phyloP scores from a whole-genome alignment of 2,113 vertebrate species.

The Ceyx melanurus region DNA sequence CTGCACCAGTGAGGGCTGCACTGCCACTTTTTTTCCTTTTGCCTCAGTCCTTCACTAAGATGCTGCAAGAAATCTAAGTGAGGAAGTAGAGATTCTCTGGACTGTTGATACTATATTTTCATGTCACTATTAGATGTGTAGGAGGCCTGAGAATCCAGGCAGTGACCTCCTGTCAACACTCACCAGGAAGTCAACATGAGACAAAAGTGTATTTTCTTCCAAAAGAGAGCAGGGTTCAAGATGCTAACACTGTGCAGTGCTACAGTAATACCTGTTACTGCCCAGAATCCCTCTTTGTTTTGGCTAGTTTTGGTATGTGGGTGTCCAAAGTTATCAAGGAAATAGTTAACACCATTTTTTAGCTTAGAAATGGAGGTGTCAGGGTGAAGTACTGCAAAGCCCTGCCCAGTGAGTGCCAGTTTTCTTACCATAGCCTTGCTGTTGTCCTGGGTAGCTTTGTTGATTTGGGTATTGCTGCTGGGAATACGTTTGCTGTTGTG shows the following conservation, averaged over 20 bases:
- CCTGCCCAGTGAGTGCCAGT: no score
- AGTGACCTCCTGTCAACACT: not conserved
- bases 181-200: not conserved
- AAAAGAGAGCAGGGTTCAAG: not conserved
- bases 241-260: not conserved
- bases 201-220: not conserved
- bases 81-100: not conserved
- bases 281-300: not conserved
- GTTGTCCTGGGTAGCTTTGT: conserved; percentile 88
- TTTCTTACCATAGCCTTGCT: conserved; percentile 85
- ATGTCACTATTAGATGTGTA: not conserved
- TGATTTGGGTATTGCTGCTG: conserved; percentile 93
- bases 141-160: not conserved
- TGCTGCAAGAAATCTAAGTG: not conserved
- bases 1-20: not conserved
- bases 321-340: not conserved
- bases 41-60: not conserved
- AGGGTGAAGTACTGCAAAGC: not conserved
- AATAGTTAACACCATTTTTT: not conserved
- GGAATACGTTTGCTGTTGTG: conserved; percentile 86
- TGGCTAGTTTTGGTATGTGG: not conserved
- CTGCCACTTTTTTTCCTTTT: not conserved
- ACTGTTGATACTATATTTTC: not conserved
- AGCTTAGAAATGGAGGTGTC: not conserved
- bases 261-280: not conserved